Evolutionary conservation across 2,113 vertebrate genomes (phyloP).

Genomic region (Rhinoptilus africanus): DNA sequence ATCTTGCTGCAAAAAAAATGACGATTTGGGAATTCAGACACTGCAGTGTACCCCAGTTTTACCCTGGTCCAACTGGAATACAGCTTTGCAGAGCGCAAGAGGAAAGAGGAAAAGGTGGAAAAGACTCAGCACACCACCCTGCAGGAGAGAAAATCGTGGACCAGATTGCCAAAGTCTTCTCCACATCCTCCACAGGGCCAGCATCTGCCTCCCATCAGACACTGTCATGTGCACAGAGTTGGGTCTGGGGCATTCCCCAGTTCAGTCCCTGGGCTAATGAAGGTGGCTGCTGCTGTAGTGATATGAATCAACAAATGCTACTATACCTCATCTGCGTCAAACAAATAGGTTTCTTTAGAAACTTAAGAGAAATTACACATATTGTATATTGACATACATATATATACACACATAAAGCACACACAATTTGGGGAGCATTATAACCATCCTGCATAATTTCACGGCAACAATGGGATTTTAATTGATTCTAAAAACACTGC

Average conservation of each 20-base stretch:
- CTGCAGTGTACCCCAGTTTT: not conserved
- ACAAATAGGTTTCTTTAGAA: not conserved
- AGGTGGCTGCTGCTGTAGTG: not conserved
- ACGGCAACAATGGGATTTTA: not conserved
- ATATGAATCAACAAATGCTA: not conserved
- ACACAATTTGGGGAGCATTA: not conserved
- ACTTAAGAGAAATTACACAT: not conserved
- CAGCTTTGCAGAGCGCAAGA: not conserved
- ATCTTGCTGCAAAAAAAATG: not conserved
- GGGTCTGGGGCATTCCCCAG: not conserved
- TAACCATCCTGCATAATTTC: not conserved
- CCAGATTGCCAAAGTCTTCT: not conserved
- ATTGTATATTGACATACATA: not conserved
- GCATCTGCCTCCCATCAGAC: not conserved
- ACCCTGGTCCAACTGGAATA: not conserved
- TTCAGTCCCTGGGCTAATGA: not conserved
- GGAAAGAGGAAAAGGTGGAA: not conserved
- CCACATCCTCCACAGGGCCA: not conserved
- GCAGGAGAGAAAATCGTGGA: not conserved
- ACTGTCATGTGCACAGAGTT: fast-evolving
- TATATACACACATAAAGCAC: not conserved
- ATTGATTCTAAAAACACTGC: not conserved
- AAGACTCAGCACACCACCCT: fast-evolving
- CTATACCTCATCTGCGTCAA: not conserved
- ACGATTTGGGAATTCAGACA: not conserved